These are phyloP conservation scores for Psilanteris sp. DNA, from an alignment of 1,140 invertebrate genomes.

Conservation along the genomic window DNA sequence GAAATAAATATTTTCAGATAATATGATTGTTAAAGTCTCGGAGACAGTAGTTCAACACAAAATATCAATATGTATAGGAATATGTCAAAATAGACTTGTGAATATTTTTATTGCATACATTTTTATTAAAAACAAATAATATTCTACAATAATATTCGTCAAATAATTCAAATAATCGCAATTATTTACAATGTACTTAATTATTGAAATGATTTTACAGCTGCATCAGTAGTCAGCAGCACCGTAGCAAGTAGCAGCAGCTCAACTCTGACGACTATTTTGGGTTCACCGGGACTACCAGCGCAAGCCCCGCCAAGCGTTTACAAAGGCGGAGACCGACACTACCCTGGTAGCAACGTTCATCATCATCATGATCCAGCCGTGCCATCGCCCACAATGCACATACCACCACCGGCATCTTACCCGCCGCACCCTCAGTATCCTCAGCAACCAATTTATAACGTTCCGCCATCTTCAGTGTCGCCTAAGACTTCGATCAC, in stretches of 20 bases:
- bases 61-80: too few species aligned
- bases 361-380: slow-evolving; percentile 76
- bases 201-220: slow-evolving; percentile 50
- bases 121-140: too few species aligned
- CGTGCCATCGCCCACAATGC: slow-evolving; percentile 80
- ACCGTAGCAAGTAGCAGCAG: slow-evolving; percentile 69
- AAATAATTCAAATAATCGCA: neutral
- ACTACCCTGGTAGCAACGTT: slow-evolving; percentile 74
- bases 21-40: too few species aligned
- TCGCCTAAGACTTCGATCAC: slow-evolving; percentile 77
- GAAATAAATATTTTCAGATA: too few species aligned
- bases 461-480: slow-evolving; percentile 74
- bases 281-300: slow-evolving; percentile 74
- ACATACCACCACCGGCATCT: slow-evolving; percentile 78
- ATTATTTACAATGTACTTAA: neutral
- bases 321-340: slow-evolving; percentile 75
- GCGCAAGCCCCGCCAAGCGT: slow-evolving; percentile 78
- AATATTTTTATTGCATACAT: too few species aligned
- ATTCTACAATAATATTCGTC: too few species aligned
- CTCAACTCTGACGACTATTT: slow-evolving; percentile 74
- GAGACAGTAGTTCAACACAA: too few species aligned
- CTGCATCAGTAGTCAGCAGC: slow-evolving; percentile 75
- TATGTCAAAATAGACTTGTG: too few species aligned
- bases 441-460: slow-evolving; percentile 73
- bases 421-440: slow-evolving; percentile 75